Evolutionary conservation across 1,140 invertebrate species (phyloP), one percentile per base, ranked within the genome.

Genomic region (Colletes latitarsis): DNA sequence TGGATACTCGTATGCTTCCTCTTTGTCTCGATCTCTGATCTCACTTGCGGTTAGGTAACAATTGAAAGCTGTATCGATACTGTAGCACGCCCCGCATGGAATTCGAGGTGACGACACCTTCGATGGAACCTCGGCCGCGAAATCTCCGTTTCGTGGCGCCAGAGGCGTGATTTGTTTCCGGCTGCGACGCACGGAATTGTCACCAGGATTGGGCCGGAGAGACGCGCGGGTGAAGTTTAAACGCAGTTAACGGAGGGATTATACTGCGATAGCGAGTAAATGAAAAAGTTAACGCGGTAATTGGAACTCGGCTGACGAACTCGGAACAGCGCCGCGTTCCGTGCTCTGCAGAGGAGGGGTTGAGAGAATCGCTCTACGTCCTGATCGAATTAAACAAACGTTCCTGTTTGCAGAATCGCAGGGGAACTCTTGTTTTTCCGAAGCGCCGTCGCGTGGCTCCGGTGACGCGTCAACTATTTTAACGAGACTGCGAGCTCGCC

Each of bases 221-320:
- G 43, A 14, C 2, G 19, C 49, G 39, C 41, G 14, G 15, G 39
- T 0, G 12, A 64, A 64, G 19, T 78, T 78, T 19, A 64, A 72
- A 78, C 77, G 49, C 69, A 52, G 52, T 78, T 78, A 73, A 78
- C 49, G 21, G 49, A 5, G 12, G 49, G 39, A 77, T 77, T 77
- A 77, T 77, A 39, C 19, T 15, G 52, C 53, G 46, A 43, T 63
- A 39, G 57, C 43, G n/a, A 55, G 49, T 78, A 78, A 78, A 73
- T 78, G 77, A 78, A 78, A 78, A 78, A 78, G 77, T 78, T 78
- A 78, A 60, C 69, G 69, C 39, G 39, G 39, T 78, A 64, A 73
- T 78, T 72, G 77, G 46, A 78, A 53, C 60, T 46, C 46, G 6
- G 39, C 41, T 19, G 76, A n/a, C 52, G 55, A 68, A 39, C 9